Evolutionary conservation across 2,888 invertebrate species (phyloP).

Genomic region (Tenodera sinensis): DNA sequence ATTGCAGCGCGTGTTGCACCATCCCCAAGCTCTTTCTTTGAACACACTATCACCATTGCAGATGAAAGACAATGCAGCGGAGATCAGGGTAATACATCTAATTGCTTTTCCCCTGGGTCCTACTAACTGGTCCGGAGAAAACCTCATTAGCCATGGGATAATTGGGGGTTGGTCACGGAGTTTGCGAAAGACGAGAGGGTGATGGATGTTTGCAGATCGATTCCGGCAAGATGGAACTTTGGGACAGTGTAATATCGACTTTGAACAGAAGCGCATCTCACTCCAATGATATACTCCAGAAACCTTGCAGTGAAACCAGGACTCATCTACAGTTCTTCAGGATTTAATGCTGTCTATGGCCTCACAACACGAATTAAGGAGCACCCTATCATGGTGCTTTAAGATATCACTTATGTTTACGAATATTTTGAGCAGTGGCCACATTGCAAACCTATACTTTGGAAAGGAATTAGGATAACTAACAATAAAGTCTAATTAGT

Average conservation of each 20-base stretch:
- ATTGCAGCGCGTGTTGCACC: neutral
- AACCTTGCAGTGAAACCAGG: too few species aligned
- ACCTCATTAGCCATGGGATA: slow-evolving; percentile 24
- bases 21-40: neutral
- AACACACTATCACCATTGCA: neutral
- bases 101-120: slow-evolving; percentile 1
- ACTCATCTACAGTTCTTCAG: too few species aligned
- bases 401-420: too few species aligned
- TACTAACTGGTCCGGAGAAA: neutral
- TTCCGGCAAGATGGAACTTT: neutral
- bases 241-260: neutral
- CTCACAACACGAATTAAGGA: too few species aligned
- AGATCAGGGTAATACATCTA: neutral
- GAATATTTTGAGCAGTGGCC: too few species aligned
- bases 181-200: neutral
- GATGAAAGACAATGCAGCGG: neutral
- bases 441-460: too few species aligned
- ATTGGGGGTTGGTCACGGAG: slow-evolving; percentile 23
- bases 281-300: too few species aligned
- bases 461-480: too few species aligned
- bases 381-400: too few species aligned
- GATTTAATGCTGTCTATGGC: too few species aligned
- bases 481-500: too few species aligned
- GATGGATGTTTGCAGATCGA: neutral
- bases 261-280: too few species aligned